Base-by-base conservation (phyloP, 2,113 vertebrate species). In the Pedionomus torquatus region DNA sequence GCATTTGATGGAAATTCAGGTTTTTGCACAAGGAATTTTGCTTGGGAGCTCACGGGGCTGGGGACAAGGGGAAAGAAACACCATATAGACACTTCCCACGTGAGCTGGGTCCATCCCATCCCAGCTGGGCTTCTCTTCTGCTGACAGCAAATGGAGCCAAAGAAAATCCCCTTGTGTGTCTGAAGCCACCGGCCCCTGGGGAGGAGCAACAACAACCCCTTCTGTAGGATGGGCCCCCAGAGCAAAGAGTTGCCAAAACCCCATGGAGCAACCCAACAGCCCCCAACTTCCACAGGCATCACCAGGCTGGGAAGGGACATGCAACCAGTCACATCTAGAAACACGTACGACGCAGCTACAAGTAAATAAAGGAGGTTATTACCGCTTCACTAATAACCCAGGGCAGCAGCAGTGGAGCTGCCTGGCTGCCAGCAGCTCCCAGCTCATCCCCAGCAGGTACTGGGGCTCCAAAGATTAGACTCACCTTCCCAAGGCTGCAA, bases 301-400 rank as follows among this genome's bases (percentile, higher is more conserved):
- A 2, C 8, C 46, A 31, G 64, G 23, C 1, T 43, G 77, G 79
- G 89, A 23, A 49, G 75, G 83, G 92, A 74, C 3, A 11, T 46
- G 81, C 49, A 2, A 19, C 18, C 37, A 2, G 21, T 8, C 89
- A 49, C 93, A 70, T 44, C 37, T 63, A 43, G 66, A 11, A 68
- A 39, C 2, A 1, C 0, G 0, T 8, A 0, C 44, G 83, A 81
- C 11, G 19, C 10, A 30, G 64, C 80, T 44, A 1, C 13, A 4
- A 83, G 89, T 74, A 79, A 86, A 80, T 69, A 71, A 83, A 74
- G 87, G 76, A 55, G 37, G 3, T 77, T 48, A 43, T 54, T 49
- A 5, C 31, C 52, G 89, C 66, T 63, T 44, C 18, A 52, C 66
- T 83, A 30, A 85, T 55, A 75, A 86, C 87, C 68, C 6, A 1